Evolutionary conservation across 2,797 vertebrate genomes (phyloP), one percentile per base, ranked within the genome.

Genomic region (Melanotaenia maccullochi): DNA sequence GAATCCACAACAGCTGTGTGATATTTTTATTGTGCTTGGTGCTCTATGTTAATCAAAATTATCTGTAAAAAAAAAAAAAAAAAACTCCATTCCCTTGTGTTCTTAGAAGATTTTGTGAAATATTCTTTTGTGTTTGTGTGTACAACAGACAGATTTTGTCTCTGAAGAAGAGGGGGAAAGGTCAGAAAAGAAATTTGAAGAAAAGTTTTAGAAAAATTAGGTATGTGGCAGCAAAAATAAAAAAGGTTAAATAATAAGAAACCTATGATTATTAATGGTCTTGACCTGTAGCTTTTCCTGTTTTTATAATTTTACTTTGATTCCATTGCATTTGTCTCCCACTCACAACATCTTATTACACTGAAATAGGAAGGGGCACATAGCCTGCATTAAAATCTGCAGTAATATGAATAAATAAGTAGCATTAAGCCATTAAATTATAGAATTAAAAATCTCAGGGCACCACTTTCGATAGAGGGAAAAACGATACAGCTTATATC

Each of bases 301-400:
- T 68, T 68, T 68, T 82, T 51, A 63, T 65, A 9, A 78, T 67
- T 57, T 81, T 40, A 58, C 14, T 76, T 47, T 71, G 47, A 79
- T 73, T 51, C 79, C 82, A 78, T 59, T 78, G 73, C 59, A 49
- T 66, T 65, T 44, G 59, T 54, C 59, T 77, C 81, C 63, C 75
- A 79, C 66, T 61, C 71, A 63, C 49, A 70, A 63, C 66, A 57
- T 78, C 67, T 60, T 8, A 75, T 77, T 68, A 65, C 52, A 20
- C 44, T 44, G 24, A 52, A 68, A 63, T 68, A 75, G 56, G 35
- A 65, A 64, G 24, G 60, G 59, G 54, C 76, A 85, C 60, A 66
- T 77, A 81, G 64, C 28, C 63, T 67, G 22, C 49, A 40, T 77
- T 42, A 68, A 55, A 71, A 75, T 49, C 2, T n/a, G n/a, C 44